Percentiles rank a stretch among this genome's conserved stretches.
Evolutionary conservation across 1,140 invertebrate species (phyloP).

Genomic region (Meloidogyne exigua): DNA sequence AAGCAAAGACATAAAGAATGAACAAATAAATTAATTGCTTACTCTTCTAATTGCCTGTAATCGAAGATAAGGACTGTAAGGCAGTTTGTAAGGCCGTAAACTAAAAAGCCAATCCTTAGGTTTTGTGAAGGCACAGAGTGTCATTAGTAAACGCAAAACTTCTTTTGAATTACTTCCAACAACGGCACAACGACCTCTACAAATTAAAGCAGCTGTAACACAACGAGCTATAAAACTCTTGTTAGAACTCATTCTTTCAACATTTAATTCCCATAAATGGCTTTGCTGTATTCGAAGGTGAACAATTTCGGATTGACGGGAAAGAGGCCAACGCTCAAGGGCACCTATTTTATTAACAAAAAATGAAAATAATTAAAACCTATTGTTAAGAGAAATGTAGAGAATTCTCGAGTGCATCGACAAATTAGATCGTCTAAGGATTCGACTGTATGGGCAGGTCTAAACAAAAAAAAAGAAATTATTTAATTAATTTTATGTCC

Average conservation of each 20-base stretch:
- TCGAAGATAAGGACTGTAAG: conserved; percentile 32
- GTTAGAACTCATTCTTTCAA: not conserved
- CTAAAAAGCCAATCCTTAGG: conserved; percentile 30
- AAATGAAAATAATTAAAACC: not conserved
- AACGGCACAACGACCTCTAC: conserved; percentile 31
- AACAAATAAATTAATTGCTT: too few relatives aligned
- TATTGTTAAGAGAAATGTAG: not conserved
- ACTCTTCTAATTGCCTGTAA: conserved; percentile 40
- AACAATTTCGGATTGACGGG: not conserved
- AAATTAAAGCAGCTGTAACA: conserved; percentile 37
- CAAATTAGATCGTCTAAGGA: conserved; percentile 29
- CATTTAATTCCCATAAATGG: conserved; percentile 26
- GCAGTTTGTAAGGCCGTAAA: conserved; percentile 28
- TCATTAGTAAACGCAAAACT: conserved; percentile 30
- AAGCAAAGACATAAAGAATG: too few relatives aligned
- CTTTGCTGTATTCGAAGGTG: conserved; percentile 24
- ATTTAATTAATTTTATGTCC: too few relatives aligned
- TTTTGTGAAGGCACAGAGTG: conserved; percentile 29
- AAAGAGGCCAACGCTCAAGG: conserved; percentile 35
- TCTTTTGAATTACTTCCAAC: conserved; percentile 28
- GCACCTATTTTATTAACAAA: conserved; percentile 28
- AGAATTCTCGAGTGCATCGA: conserved; percentile 34
- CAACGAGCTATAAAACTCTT: conserved; percentile 23
- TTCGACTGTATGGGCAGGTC: conserved; percentile 32
- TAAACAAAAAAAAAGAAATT: not conserved